These are phyloP conservation scores for Oncorhynchus gorbuscha DNA, from an alignment of 2,113 vertebrate species.

Conservation along the genomic window DNA sequence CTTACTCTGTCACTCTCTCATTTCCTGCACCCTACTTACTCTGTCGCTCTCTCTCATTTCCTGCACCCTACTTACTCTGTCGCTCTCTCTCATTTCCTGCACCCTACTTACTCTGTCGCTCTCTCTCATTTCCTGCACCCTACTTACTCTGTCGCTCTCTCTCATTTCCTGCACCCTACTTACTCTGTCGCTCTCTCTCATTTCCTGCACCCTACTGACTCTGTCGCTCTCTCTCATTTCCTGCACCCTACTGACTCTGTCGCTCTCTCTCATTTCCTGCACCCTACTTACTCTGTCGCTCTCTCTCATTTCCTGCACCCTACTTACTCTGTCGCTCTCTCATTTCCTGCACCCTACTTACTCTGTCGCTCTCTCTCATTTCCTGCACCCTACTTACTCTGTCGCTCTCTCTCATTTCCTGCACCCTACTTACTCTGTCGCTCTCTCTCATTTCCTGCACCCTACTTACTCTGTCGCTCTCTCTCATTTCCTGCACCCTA, in stretches of 20 bases:
- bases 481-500: no score
- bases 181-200: neutral
- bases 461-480: neutral
- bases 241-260: neutral
- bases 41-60: neutral
- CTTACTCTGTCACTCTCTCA: constrained; percentile 18
- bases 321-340: neutral
- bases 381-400: neutral
- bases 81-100: constrained; percentile 7
- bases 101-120: neutral
- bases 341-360: no score
- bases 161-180: neutral
- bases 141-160: no score
- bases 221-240: constrained; percentile 11
- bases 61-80: no score
- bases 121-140: no score
- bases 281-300: no score
- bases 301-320: constrained; percentile 4
- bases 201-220: no score
- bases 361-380: constrained; percentile 14
- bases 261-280: no score
- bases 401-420: no score
- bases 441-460: constrained; percentile 5
- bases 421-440: no score
- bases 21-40: neutral